Conservation (phyloP, 2,888 invertebrate species). For the Leucania comma region DNA sequence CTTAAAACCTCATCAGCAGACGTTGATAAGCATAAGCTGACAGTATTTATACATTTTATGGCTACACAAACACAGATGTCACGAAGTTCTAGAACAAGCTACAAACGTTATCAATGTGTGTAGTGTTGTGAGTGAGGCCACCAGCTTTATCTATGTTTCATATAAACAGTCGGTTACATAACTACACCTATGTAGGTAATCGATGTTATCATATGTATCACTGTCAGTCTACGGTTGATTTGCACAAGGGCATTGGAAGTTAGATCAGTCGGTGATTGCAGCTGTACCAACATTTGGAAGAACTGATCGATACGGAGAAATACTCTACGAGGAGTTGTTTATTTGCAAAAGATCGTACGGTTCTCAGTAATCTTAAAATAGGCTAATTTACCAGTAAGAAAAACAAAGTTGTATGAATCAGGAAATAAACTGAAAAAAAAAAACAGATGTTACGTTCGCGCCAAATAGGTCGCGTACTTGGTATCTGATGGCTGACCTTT, state of each 20-base stretch:
- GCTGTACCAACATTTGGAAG: neutral
- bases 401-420: constrained; percentile 30
- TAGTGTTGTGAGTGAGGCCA: constrained; percentile 44
- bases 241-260: constrained; percentile 40
- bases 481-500: constrained; percentile 29
- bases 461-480: constrained; percentile 47
- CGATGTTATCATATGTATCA: constrained; percentile 48
- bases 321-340: constrained; percentile 18
- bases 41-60: constrained; percentile 51
- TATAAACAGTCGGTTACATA: constrained; percentile 58
- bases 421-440: constrained; percentile 31
- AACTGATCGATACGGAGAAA: neutral
- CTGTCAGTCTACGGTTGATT: constrained; percentile 45
- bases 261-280: constrained; percentile 5
- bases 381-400: constrained; percentile 22
- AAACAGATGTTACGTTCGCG: constrained; percentile 38
- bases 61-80: constrained; percentile 45
- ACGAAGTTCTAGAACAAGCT: constrained; percentile 61
- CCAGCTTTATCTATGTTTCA: constrained; percentile 49
- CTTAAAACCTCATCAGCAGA: constrained; percentile 26
- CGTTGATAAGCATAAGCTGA: constrained; percentile 45
- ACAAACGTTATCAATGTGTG: constrained; percentile 51
- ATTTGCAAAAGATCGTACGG: constrained; percentile 18
- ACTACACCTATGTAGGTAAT: constrained; percentile 51
- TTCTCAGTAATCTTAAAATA: constrained; percentile 47